Conservation (phyloP, 2,113 vertebrate genomes). For the Agapornis roseicollis region DNA sequence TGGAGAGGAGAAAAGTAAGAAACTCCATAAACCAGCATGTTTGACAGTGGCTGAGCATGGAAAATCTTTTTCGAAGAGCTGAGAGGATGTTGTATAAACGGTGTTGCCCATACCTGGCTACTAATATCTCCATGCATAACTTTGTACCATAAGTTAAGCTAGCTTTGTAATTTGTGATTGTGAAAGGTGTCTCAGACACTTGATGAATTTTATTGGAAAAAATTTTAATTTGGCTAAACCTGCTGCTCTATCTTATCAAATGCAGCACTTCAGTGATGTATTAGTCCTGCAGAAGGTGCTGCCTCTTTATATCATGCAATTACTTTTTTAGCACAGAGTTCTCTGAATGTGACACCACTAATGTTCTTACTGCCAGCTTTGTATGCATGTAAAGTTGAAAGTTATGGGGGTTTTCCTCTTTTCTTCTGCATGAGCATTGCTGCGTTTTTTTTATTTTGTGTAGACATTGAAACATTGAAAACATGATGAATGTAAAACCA, state of each 20-base stretch:
- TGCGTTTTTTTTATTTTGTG: background rate
- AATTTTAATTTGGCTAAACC: background rate
- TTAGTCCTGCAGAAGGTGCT: slow-evolving; percentile 70
- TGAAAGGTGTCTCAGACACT: background rate
- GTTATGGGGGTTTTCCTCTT: background rate
- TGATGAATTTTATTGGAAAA: background rate
- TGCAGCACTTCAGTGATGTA: background rate
- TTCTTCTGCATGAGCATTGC: slow-evolving; percentile 52
- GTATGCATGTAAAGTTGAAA: background rate
- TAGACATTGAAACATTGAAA: background rate
- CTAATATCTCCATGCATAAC: background rate
- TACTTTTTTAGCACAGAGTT: background rate
- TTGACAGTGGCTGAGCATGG: background rate
- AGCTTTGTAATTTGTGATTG: background rate
- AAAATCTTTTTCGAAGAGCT: background rate
- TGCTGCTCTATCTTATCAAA: background rate
- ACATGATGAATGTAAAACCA: background rate
- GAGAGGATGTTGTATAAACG: background rate
- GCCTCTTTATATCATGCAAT: slow-evolving; percentile 48
- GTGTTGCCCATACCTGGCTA: background rate
- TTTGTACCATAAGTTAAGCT: background rate
- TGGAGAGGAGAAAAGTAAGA: background rate
- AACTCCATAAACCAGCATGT: background rate
- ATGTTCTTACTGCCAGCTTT: background rate
- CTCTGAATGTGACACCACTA: slow-evolving; percentile 13